phyloP scores from a whole-genome alignment of 1,140 invertebrate species.

The Halyomorpha halys region DNA sequence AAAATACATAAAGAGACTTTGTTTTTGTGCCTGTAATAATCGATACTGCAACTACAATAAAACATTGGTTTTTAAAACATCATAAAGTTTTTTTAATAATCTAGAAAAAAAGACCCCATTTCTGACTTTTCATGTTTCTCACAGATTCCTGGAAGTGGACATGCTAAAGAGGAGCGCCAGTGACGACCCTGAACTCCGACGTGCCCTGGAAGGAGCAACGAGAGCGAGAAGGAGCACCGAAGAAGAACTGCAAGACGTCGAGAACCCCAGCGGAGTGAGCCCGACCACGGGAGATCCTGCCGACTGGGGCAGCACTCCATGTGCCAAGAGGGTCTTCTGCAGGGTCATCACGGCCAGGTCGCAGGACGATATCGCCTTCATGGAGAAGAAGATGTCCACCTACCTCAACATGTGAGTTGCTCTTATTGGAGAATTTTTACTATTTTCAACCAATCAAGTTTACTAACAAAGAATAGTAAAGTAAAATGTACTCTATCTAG shows the following conservation, averaged over 20 bases:
- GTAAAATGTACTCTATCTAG: no score
- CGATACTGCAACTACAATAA: no score
- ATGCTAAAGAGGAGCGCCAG: conserved; percentile 41
- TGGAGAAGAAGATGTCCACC: conserved; percentile 67
- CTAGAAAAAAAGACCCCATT: not conserved
- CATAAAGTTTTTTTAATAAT: not conserved
- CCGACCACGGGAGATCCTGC: conserved; percentile 36
- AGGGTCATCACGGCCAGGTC: conserved; percentile 54
- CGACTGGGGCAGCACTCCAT: conserved; percentile 60
- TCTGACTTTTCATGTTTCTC: not conserved
- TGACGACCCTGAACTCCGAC: conserved; percentile 42
- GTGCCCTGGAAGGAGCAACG: conserved; percentile 37
- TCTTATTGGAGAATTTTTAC: no score
- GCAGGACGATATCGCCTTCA: conserved; percentile 51
- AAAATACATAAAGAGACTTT: no score
- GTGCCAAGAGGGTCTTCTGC: conserved; percentile 64
- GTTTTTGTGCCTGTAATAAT: no score
- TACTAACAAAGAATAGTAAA: no score
- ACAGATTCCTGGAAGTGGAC: conserved; percentile 49
- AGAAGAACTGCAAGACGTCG: conserved; percentile 34
- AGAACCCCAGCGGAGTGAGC: conserved; percentile 35
- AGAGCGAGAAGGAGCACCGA: conserved; percentile 34
- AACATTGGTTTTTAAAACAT: no score
- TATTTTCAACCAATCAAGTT: no score
- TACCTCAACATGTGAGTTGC: conserved; percentile 56